These are phyloP conservation scores for Byasa hedistus DNA, from an alignment of 2,888 invertebrate genomes.

Conservation along the genomic window DNA sequence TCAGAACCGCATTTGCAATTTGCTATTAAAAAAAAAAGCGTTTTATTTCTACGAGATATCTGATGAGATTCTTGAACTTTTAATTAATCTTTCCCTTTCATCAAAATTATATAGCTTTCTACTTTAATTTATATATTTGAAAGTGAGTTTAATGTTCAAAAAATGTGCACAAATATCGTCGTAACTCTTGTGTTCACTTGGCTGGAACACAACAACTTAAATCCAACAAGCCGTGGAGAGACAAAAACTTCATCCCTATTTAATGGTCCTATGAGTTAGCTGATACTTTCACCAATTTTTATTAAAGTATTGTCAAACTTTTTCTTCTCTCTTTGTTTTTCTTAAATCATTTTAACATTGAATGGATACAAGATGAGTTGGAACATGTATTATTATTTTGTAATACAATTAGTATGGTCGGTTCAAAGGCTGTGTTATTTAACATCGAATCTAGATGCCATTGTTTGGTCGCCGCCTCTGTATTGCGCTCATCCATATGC, in stretches of 20 bases:
- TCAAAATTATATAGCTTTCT: too few species aligned
- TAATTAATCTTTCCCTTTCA: background rate
- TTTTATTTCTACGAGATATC: background rate
- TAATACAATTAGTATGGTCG: too few species aligned
- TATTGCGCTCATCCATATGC: constrained; percentile 10
- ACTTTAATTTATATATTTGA: too few species aligned
- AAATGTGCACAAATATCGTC: background rate
- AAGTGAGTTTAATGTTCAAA: too few species aligned
- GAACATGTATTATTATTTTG: too few species aligned
- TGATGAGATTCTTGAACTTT: background rate
- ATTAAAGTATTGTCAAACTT: too few species aligned
- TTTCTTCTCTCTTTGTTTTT: too few species aligned
- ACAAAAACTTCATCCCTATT: constrained; percentile 21
- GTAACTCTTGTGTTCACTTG: constrained; percentile 4
- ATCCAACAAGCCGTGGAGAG: constrained; percentile 17
- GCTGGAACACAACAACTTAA: constrained; percentile 10
- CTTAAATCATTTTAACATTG: too few species aligned
- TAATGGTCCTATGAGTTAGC: constrained; percentile 11
- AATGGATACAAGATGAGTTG: too few species aligned
- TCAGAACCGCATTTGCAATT: constrained; percentile 35
- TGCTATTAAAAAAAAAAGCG: constrained; percentile 15
- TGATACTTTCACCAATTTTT: constrained; percentile 5
- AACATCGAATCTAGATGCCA: constrained; percentile 12
- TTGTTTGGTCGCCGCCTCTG: constrained; percentile 12
- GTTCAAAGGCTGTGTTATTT: background rate